A percentile compares a stretch with the other conserved stretches of the same genome.
Conservation (phyloP, 2,797 vertebrate species). For the Microctenopoma lineatum region DNA sequence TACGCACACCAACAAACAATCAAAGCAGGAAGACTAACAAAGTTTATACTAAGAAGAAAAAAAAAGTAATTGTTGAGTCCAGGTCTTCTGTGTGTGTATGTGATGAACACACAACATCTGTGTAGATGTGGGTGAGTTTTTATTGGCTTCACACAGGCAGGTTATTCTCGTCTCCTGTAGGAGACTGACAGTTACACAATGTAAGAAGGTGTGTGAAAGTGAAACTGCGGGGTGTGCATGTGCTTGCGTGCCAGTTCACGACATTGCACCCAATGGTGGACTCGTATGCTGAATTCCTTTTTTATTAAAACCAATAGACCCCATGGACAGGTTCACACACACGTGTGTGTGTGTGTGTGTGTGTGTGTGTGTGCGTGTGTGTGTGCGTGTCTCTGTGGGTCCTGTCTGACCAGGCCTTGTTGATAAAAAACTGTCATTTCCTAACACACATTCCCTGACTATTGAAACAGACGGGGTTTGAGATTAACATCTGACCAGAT, state of each 20-base stretch:
- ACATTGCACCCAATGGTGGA: conserved; percentile 42
- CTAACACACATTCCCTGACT: conserved; percentile 62
- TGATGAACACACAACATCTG: not conserved
- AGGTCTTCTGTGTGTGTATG: conserved; percentile 8
- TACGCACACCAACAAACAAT: conserved; percentile 23
- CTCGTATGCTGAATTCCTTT: conserved; percentile 67
- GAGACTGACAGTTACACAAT: conserved; percentile 40
- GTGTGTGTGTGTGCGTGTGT: not conserved
- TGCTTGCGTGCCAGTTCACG: conserved; percentile 20
- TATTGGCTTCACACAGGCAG: conserved; percentile 17
- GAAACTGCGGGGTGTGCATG: conserved; percentile 5
- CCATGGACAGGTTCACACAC: conserved; percentile 62
- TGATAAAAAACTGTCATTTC: conserved; percentile 72
- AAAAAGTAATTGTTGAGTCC: conserved; percentile 2
- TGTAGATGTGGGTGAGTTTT: conserved; percentile 17
- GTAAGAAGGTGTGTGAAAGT: conserved; percentile 23
- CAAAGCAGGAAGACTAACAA: conserved; percentile 21
- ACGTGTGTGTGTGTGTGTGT: conserved; percentile 24
- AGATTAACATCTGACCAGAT: conserved; percentile 40
- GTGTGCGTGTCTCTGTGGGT: conserved; percentile 17
- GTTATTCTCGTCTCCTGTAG: conserved; percentile 20
- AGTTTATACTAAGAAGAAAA: conserved; percentile 25
- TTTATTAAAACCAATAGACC: conserved; percentile 79
- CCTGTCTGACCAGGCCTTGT: conserved; percentile 46
- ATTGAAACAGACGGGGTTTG: conserved; percentile 46